Conservation (phyloP, 1,140 invertebrate genomes). For the Marisa cornuarietis region DNA sequence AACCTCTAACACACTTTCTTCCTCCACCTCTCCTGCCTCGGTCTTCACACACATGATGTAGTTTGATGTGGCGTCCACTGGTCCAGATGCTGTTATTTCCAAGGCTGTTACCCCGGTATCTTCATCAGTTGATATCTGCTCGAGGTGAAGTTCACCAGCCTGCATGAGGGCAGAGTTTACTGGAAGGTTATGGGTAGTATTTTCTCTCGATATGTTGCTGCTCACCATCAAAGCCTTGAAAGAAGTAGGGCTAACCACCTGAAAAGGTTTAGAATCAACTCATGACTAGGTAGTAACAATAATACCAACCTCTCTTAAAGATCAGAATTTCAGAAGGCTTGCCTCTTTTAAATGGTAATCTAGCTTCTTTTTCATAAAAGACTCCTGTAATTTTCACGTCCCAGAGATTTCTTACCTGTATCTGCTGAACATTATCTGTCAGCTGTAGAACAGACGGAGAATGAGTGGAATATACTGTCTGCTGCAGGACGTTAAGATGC, state of each 20-base stretch:
- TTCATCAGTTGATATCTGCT: conserved; percentile 2
- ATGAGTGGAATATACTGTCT: conserved; percentile 4
- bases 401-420: conserved; percentile 5
- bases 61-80: not conserved
- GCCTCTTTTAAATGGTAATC: too few species aligned
- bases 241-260: conserved; percentile 18
- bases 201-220: not conserved
- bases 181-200: not conserved
- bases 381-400: too few species aligned
- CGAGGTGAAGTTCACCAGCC: conserved; percentile 10
- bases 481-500: conserved; percentile 44
- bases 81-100: not conserved
- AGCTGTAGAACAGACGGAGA: conserved; percentile 12
- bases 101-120: not conserved
- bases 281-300: too few species aligned
- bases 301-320: too few species aligned
- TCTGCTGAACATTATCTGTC: conserved; percentile 14
- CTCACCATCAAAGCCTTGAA: conserved; percentile 17
- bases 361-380: too few species aligned
- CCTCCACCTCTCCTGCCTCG: not conserved
- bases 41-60: conserved; percentile 22
- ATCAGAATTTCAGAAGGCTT: too few species aligned
- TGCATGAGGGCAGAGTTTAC: conserved; percentile 15
- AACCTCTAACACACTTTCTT: not conserved
- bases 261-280: not conserved